These are phyloP conservation scores for Pseudolycoriella hygida DNA, from an alignment of 2,888 invertebrate genomes.

Conservation along the genomic window DNA sequence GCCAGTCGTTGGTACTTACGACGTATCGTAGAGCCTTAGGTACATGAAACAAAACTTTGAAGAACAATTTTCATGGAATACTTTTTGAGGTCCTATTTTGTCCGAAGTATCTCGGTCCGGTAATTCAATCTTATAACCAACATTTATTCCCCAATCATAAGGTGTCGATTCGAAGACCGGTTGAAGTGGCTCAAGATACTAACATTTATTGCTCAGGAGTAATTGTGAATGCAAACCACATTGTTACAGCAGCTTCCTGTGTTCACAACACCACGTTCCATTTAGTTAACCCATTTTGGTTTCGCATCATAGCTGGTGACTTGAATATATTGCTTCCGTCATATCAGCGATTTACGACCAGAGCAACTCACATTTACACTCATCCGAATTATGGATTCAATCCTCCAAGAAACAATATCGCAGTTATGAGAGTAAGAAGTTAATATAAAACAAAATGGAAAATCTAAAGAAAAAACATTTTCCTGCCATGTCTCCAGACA, in stretches of 20 bases:
- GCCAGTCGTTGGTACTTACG: too few relatives aligned
- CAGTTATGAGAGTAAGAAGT: not conserved
- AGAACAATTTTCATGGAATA: too few relatives aligned
- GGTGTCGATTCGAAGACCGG: too few relatives aligned
- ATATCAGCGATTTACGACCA: not conserved
- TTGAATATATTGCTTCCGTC: not conserved
- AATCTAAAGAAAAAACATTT: not conserved
- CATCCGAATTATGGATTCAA: not conserved
- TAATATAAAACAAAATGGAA: too few relatives aligned
- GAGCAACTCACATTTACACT: conserved; percentile 1
- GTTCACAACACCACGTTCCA: conserved; percentile 6
- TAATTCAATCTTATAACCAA: too few relatives aligned
- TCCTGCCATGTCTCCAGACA: not conserved
- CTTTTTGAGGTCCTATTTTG: too few relatives aligned
- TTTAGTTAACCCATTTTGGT: conserved; percentile 9
- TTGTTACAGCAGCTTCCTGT: conserved; percentile 9
- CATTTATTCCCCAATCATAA: too few relatives aligned
- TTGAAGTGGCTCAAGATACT: too few relatives aligned
- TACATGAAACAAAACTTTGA: too few relatives aligned
- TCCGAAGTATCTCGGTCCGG: too few relatives aligned
- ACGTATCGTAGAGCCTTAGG: too few relatives aligned
- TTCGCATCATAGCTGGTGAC: conserved; percentile 8
- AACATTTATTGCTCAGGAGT: conserved; percentile 2
- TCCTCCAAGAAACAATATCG: not conserved
- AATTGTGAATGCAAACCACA: conserved; percentile 7